These are phyloP conservation scores for Calliphora vicina DNA, from an alignment of 1,140 invertebrate genomes.

Conservation along the genomic window DNA sequence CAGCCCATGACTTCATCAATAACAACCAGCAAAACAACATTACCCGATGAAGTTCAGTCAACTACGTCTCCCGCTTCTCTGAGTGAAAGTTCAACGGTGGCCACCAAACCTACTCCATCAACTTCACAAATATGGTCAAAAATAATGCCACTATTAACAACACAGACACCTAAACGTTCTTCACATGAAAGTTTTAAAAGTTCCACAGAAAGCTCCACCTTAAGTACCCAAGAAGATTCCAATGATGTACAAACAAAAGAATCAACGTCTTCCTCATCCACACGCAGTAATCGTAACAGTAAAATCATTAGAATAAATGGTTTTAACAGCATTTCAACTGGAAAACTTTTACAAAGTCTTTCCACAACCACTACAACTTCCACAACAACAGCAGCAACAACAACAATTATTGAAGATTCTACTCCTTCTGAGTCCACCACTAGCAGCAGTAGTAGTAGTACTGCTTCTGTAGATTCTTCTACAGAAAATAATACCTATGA, in stretches of 20 bases:
- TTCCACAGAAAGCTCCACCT: background rate
- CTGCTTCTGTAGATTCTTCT: background rate
- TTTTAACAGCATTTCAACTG: background rate
- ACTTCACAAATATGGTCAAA: conserved; percentile 37
- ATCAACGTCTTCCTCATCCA: conserved; percentile 40
- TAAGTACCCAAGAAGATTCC: background rate
- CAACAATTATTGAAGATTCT: conserved; percentile 34
- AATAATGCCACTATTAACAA: conserved; percentile 36
- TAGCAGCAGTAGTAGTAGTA: background rate
- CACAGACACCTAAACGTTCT: background rate
- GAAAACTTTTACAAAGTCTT: too few species aligned
- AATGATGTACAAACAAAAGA: background rate
- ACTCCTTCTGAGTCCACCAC: conserved; percentile 31
- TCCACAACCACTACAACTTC: background rate
- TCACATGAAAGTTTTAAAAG: too few species aligned
- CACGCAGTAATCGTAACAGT: conserved; percentile 57
- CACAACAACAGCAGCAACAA: conserved; percentile 36
- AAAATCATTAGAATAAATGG: conserved; percentile 55
- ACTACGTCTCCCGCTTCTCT: background rate
- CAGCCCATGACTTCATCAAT: background rate
- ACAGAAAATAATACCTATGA: conserved; percentile 20
- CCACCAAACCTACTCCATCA: background rate
- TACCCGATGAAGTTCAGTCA: background rate
- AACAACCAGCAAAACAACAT: conserved; percentile 5
- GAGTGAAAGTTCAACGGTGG: conserved; percentile 17